Conservation (phyloP, 1,140 invertebrate species). For the Delia radicum region DNA sequence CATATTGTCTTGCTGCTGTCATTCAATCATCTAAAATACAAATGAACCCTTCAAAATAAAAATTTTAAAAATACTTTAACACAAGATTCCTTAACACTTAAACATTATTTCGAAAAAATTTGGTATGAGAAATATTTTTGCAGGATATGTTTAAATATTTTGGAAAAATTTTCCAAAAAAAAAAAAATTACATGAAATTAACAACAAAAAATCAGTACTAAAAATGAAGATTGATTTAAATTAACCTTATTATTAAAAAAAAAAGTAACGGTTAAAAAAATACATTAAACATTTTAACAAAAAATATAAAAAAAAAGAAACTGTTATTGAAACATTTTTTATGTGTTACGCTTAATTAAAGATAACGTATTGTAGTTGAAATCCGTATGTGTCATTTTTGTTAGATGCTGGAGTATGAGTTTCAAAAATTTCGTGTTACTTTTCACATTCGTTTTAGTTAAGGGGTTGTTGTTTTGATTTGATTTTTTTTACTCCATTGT, state of each 20-base stretch:
- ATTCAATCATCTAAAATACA: neutral
- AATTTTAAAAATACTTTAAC: neutral
- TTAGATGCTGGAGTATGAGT: neutral
- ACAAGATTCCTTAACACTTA: neutral
- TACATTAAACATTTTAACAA: neutral
- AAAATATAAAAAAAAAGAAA: neutral
- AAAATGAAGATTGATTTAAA: neutral
- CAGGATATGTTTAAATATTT: no score
- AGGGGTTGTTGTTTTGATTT: neutral
- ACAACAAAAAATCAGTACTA: neutral
- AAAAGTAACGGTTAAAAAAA: neutral
- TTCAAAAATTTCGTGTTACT: neutral
- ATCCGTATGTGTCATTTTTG: neutral
- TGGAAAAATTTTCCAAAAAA: no score
- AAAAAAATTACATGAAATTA: neutral
- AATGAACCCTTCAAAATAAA: conserved; percentile 8
- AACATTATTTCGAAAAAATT: neutral
- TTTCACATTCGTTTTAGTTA: neutral
- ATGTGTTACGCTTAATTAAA: neutral
- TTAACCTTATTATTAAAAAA: neutral
- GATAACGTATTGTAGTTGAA: neutral
- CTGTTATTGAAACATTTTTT: neutral
- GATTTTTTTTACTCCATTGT: neutral
- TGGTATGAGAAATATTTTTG: no score
- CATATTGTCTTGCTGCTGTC: neutral